A percentile compares a stretch with the other conserved stretches of the same genome.
These are phyloP conservation scores for Aspidapion aeneum DNA, from an alignment of 2,888 invertebrate species.

Conservation along the genomic window DNA sequence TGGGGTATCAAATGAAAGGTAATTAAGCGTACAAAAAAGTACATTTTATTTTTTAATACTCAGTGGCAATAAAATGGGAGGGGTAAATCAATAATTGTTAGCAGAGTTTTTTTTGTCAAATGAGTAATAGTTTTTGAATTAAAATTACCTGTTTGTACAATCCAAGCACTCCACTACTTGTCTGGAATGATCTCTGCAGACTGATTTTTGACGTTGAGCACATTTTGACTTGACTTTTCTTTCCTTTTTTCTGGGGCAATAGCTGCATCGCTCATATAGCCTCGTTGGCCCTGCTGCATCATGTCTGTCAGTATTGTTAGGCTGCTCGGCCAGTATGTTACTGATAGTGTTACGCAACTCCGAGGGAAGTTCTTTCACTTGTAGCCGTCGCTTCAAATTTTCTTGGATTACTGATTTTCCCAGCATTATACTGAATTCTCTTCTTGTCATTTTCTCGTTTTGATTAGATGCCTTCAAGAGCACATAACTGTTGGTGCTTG, in stretches of 20 bases:
- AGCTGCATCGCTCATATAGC: conserved; percentile 1
- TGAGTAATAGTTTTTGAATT: not conserved
- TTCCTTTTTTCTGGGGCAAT: conserved; percentile 6
- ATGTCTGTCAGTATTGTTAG: conserved; percentile 1
- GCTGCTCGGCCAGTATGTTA: not conserved
- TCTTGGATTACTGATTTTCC: not conserved
- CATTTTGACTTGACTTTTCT: conserved; percentile 6
- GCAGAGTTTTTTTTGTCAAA: not conserved
- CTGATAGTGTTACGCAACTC: not conserved
- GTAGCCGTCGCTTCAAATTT: not conserved
- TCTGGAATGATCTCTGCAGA: conserved; percentile 10
- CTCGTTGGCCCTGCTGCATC: conserved; percentile 7
- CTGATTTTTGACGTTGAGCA: conserved; percentile 8
- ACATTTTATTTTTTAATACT: not conserved
- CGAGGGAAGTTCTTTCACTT: not conserved
- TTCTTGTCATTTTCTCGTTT: not conserved
- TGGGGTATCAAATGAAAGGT: not conserved
- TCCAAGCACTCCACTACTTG: not conserved
- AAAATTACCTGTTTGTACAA: not conserved
- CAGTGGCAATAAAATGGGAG: not conserved
- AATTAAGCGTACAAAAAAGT: not conserved
- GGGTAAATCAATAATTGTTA: not conserved
- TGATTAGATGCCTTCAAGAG: not conserved
- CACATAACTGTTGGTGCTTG: not conserved
- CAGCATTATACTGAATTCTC: not conserved